Evolutionary conservation across 1,140 invertebrate genomes (phyloP), one percentile per base, ranked within the genome.

Genomic region (Lutraria rhynchaena): DNA sequence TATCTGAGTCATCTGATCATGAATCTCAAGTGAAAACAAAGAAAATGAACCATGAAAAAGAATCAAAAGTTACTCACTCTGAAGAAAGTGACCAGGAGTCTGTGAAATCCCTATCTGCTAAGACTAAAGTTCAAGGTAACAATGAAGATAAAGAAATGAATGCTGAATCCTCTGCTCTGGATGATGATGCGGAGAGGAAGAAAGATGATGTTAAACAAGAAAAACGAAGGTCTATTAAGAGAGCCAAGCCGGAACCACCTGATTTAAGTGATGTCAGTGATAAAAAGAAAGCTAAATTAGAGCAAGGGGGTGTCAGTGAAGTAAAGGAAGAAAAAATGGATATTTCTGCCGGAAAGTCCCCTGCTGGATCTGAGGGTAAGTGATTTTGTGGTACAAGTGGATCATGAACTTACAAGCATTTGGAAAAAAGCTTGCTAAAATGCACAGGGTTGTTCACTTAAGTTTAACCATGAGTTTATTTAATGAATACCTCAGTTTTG

Each of bases 1-100:
- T 49, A n/a, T 77, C 74, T 29, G 74, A 77, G 9, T 65, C 60
- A 7, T 77, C 74, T 65, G 74, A 77, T 53, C 41, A 65, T 51
- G 74, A 76, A 58, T 9, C 17, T 27, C n/a, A 22, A 7, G 49
- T n/a, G 7, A 63, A 51, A 24, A 55, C 3, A 33, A 31, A 76
- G 44, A 24, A 41, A 37, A n/a, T n/a, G 29, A 15, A n/a, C 29
- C 24, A 7, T 31, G 15, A 22, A 13, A 67, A 33, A 33, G 33
- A 37, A 13, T 11, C 4, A 61, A 61, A 19, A 5, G n/a, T 19
- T 19, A 19, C 7, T 3, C 7, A 61, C 7, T 7, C 19, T 61
- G 5, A 19, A 27, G 31, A 61, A 3, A 33, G 17, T 61, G 58
- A 61, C 11, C 3, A 19, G 11, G 31, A 61, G 19, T 19, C 24